Conservation (phyloP, 2,113 vertebrate genomes). For the Heloderma charlesbogerti region DNA sequence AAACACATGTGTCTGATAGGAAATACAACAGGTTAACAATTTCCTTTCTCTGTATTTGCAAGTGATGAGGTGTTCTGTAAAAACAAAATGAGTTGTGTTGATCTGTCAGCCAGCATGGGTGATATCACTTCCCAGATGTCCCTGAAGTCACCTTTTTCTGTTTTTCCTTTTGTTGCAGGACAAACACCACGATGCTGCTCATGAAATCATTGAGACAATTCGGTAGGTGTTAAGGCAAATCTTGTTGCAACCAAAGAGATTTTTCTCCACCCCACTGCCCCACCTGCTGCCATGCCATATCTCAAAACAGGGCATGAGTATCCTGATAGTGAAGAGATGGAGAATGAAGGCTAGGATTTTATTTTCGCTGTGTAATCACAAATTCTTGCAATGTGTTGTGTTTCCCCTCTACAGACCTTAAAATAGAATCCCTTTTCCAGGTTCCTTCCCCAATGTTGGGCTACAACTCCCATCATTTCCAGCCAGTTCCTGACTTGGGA, state of each 20-base stretch:
- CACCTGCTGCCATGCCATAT: neutral
- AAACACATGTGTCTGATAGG: too few relatives aligned
- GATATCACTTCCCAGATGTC: neutral
- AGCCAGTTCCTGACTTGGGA: neutral
- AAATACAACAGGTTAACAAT: neutral
- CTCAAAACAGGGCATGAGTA: neutral
- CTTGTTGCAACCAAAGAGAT: neutral
- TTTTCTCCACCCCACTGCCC: neutral
- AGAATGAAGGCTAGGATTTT: neutral
- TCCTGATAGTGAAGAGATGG: neutral
- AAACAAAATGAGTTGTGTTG: neutral
- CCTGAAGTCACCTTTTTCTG: slow-evolving; percentile 22
- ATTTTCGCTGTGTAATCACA: neutral
- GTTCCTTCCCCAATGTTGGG: neutral
- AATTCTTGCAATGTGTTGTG: too few relatives aligned
- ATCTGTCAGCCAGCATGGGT: neutral
- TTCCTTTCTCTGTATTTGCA: neutral
- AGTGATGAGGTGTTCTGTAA: neutral
- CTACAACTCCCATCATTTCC: too few relatives aligned
- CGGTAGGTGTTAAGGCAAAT: slow-evolving; percentile 80
- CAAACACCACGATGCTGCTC: slow-evolving; percentile 99
- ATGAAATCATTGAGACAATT: slow-evolving; percentile 99
- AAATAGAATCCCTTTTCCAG: neutral
- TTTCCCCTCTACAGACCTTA: neutral
- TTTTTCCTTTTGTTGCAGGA: slow-evolving; percentile 80